Base-by-base conservation (phyloP, 2,888 invertebrate species). In the Tricholauxania praeusta region DNA sequence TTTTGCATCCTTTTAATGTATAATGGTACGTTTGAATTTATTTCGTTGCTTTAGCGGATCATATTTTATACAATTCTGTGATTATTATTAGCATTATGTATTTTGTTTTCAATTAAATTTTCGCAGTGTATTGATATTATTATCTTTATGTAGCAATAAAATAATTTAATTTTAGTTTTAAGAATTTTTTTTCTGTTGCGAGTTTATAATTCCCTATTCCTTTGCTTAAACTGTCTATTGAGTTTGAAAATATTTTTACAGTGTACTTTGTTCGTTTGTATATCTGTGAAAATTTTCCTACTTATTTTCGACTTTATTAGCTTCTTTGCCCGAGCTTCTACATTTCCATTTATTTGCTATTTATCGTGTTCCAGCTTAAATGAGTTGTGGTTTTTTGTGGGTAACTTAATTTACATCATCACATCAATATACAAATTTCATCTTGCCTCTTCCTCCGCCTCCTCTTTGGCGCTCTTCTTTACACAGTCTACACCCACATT, bases 371-470 rank as follows among this genome's bases (percentile, higher is more conserved):
- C 47, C 62, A 52, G 28, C 19, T 59, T 5, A 19, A 28, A 2
- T 32, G 59, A 66, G 65, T 32, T 32, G 12, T 49, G 51, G 32
- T 63, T 51, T 15, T 57, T 15, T 32, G n/a, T 22, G 22, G 12
- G 32, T 39, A 12, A 53, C n/a, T 51, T 48, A 51, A 19, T 78
- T 81, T 84, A 84, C 78, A 84, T 80, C 78, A 84, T 78, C 74
- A 84, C 84, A 76, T 84, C 84, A 76, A 84, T 83, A 79, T 81
- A 84, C 80, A 84, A 82, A 81, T 84, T 84, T 84, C 84, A 84
- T 84, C 84, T 84, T 77, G 79, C 76, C 77, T 76, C 79, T 70
- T 77, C 62, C 71, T 78, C 79, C 71, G 76, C 60, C 72, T 78
- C 67, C 15, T 15, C 53, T 8, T n/a, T 75, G 65, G 71, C 69